Conservation (phyloP, 2,888 invertebrate genomes). For the Microctonus aethiopoides region DNA sequence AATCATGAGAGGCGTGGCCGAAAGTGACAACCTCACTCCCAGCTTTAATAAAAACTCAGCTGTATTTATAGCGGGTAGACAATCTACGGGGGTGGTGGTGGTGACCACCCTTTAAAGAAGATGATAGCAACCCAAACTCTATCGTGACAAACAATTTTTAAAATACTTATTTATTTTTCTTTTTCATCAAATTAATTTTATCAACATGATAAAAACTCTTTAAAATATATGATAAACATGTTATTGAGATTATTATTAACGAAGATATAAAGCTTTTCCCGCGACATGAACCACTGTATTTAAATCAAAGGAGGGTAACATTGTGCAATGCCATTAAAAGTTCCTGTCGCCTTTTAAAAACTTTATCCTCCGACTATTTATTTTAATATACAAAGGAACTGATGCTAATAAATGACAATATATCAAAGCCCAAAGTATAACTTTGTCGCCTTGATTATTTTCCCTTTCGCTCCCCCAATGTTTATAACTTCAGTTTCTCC, state of each 20-base stretch:
- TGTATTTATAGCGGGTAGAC: conserved; percentile 31
- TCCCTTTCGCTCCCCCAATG: conserved; percentile 31
- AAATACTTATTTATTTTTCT: neutral
- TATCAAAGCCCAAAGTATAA: conserved; percentile 43
- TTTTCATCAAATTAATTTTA: neutral
- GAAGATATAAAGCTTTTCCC: neutral
- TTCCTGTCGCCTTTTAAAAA: conserved; percentile 15
- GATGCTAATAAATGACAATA: conserved; percentile 57
- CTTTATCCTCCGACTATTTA: conserved; percentile 47
- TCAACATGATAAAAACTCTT: neutral
- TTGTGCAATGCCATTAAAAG: neutral
- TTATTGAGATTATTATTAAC: conserved; percentile 1
- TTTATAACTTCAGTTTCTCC: conserved; percentile 13
- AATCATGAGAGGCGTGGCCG: conserved; percentile 60
- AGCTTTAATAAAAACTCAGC: conserved; percentile 56
- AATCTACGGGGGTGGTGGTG: conserved; percentile 47
- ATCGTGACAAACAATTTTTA: neutral
- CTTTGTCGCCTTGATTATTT: conserved; percentile 36
- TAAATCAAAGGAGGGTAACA: conserved; percentile 45
- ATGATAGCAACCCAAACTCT: neutral
- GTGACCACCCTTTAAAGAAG: neutral
- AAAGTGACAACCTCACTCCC: conserved; percentile 59
- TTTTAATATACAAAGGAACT: conserved; percentile 57
- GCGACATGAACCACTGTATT: conserved; percentile 18
- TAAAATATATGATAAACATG: neutral